These are phyloP conservation scores for Spodoptera litura DNA, from an alignment of 1,140 invertebrate genomes.

Conservation along the genomic window DNA sequence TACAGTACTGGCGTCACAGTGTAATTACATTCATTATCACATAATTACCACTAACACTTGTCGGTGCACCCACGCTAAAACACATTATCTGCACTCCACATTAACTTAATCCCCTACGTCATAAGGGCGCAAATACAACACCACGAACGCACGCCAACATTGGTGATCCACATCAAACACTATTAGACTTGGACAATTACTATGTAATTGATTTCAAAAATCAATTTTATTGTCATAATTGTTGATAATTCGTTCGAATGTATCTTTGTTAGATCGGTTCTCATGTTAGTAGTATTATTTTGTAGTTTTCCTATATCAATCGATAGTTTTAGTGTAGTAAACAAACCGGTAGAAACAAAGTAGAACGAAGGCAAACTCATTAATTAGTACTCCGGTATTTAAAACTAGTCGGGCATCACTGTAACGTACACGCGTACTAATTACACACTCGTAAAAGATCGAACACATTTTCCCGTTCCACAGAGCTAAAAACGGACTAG, in stretches of 20 bases:
- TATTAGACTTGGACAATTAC: conserved; percentile 47
- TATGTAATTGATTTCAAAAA: conserved; percentile 43
- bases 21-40: conserved; percentile 84
- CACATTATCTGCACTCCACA: conserved; percentile 52
- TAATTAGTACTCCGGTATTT: conserved; percentile 5
- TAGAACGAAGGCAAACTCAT: background rate
- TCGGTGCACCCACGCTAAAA: conserved; percentile 74
- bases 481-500: conserved; percentile 33
- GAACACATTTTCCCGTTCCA: background rate
- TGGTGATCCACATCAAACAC: conserved; percentile 30
- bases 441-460: conserved; percentile 8
- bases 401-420: conserved; percentile 5
- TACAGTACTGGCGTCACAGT: conserved; percentile 53
- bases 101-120: conserved; percentile 45
- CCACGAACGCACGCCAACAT: background rate
- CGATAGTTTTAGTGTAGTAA: background rate
- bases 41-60: conserved; percentile 80
- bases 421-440: conserved; percentile 9
- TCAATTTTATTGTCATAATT: conserved; percentile 54
- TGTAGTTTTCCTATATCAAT: conserved; percentile 6
- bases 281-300: background rate
- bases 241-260: conserved; percentile 41
- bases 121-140: conserved; percentile 53
- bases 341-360: conserved; percentile 10
- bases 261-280: background rate